phyloP scores from a whole-genome alignment of 2,888 invertebrate species.

The Mantis religiosa region DNA sequence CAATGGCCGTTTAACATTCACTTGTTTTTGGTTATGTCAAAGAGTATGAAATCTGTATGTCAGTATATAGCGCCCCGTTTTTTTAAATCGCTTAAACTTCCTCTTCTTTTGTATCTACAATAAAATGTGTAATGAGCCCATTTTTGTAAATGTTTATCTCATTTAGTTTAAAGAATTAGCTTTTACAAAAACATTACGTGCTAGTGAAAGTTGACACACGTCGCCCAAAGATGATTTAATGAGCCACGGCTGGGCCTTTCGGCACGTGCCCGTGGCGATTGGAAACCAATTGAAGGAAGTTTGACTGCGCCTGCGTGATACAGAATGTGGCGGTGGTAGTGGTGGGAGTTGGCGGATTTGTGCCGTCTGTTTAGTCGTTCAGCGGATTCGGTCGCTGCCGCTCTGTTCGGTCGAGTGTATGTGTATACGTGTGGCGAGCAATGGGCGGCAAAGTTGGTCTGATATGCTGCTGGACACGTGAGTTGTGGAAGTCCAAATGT shows the following conservation, averaged over 20 bases:
- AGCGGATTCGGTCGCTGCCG: neutral
- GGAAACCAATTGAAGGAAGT: neutral
- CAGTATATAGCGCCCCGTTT: too few species aligned
- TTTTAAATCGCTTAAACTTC: too few species aligned
- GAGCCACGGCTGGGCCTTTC: neutral
- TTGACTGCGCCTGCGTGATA: neutral
- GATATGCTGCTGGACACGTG: conserved; percentile 46
- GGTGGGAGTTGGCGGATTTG: neutral
- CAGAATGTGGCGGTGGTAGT: neutral
- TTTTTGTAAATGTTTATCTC: too few species aligned
- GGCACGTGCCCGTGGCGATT: neutral
- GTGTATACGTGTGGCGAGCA: neutral
- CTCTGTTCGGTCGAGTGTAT: neutral
- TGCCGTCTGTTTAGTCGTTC: neutral
- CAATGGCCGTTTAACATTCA: too few species aligned
- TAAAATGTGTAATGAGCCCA: too few species aligned
- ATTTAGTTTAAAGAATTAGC: too few species aligned
- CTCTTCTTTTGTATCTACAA: too few species aligned
- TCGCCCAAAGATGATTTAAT: too few species aligned
- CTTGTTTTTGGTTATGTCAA: too few species aligned
- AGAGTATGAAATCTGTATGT: too few species aligned
- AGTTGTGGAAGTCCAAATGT: conserved; percentile 32
- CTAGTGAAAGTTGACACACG: too few species aligned
- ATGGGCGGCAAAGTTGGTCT: conserved; percentile 46
- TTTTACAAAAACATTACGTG: too few species aligned